Conservation (phyloP, 1,140 invertebrate species). For the Zaprionus vittiger region DNA sequence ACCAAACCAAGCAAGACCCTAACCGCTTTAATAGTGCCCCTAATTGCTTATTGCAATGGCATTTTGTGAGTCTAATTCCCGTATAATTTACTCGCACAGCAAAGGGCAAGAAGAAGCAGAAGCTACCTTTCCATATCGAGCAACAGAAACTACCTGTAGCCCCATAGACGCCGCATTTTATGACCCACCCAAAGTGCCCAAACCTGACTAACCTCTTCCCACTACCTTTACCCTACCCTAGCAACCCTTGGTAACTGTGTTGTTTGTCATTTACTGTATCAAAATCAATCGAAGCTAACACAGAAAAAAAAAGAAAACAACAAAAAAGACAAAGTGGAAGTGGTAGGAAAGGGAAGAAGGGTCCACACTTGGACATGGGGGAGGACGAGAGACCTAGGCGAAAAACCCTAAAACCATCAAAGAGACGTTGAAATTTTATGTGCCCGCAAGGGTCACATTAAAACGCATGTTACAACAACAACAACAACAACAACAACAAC, state of each 20-base stretch:
- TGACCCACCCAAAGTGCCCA: slow-evolving; percentile 24
- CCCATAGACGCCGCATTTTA: slow-evolving; percentile 54
- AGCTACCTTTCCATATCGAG: background rate
- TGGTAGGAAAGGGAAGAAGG: background rate
- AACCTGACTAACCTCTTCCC: background rate
- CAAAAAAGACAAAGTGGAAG: background rate
- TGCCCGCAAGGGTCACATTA: slow-evolving; percentile 82
- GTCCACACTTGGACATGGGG: background rate
- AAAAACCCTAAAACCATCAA: slow-evolving; percentile 45
- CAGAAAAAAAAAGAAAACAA: slow-evolving; percentile 8
- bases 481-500: slow-evolving; percentile 53
- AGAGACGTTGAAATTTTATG: slow-evolving; percentile 70
- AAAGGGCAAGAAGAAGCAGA: background rate
- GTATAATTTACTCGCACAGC: background rate
- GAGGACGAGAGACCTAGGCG: background rate
- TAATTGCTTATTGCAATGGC: slow-evolving; percentile 31
- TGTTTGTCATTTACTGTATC: slow-evolving; percentile 64
- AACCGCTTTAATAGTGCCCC: background rate
- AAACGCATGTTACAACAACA: slow-evolving; percentile 71
- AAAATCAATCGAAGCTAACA: slow-evolving; percentile 65
- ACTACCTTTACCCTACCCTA: background rate
- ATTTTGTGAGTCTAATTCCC: slow-evolving; percentile 34
- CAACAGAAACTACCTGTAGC: slow-evolving; percentile 41
- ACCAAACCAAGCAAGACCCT: background rate
- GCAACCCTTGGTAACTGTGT: slow-evolving; percentile 10